These are phyloP conservation scores for Hypomesus transpacificus DNA, from an alignment of 2,113 vertebrate genomes.

Conservation along the genomic window DNA sequence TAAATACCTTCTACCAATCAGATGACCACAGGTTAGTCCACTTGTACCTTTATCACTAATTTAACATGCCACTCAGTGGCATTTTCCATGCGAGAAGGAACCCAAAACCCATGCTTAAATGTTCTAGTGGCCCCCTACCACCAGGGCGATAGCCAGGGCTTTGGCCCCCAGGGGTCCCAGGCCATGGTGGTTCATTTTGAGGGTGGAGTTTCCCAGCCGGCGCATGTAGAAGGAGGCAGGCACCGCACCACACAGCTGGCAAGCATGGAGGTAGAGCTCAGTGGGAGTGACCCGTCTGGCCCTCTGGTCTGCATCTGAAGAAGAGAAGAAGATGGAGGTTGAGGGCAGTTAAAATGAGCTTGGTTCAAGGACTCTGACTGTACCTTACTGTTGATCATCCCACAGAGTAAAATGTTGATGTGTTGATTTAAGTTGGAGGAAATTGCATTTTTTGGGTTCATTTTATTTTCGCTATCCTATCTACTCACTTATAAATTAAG, in stretches of 20 bases:
- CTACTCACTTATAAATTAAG: background rate
- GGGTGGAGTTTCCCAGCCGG: conserved; percentile 56
- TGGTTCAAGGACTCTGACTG: background rate
- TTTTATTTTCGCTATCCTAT: background rate
- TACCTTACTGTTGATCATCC: background rate
- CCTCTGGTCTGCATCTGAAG: background rate
- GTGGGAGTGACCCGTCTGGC: background rate
- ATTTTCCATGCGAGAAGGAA: background rate
- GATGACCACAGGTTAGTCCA: background rate
- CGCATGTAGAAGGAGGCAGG: conserved; percentile 65
- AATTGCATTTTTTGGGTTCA: background rate
- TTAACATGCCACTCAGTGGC: background rate
- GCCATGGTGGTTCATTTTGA: conserved; percentile 71
- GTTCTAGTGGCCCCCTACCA: conserved; percentile 57
- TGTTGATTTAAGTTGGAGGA: background rate
- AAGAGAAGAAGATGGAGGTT: background rate
- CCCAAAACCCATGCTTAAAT: background rate
- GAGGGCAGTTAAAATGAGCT: background rate
- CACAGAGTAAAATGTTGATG: background rate
- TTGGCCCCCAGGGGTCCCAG: conserved; percentile 71
- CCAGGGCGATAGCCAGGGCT: conserved; percentile 69
- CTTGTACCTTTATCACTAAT: background rate
- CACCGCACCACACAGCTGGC: conserved; percentile 52
- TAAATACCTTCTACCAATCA: too few species aligned
- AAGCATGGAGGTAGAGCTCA: conserved; percentile 69